Base-by-base conservation (phyloP, 2,888 invertebrate genomes). In the Dichetophora obliterata region DNA sequence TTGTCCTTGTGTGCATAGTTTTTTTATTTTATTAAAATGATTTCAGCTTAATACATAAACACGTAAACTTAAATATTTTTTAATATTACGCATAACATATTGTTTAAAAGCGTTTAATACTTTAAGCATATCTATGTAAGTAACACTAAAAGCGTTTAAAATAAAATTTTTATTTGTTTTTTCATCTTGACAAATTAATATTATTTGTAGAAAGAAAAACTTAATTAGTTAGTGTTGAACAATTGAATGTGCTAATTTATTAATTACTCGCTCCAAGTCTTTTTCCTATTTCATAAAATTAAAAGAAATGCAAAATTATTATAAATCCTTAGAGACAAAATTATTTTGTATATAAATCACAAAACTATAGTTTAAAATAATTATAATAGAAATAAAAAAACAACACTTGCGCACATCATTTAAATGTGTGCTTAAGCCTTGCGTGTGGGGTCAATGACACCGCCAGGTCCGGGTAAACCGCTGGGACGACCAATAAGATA, bases 391-490 rank as follows among this genome's bases (percentile, higher is more conserved):
- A 63, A 63, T n/a, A 66, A 66, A 4, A 63, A 27, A 34, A 61
- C 61, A 27, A 63, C 34, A 14, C 31, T 34, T 14, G 43, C 4
- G 43, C 4, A 43, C 43, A 24, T 31, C 61, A 61, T 61, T 24
- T 27, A 43, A 63, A 61, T 61, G 50, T 27, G 31, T 31, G 57
- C 68, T 85, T 85, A 85, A 75, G 75, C 82, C 79, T 82, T 84
- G 80, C 83, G 82, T 24, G 85, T 80, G 74, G 84, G 82, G 83
- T 88, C 88, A 80, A 96, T 91, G 77, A 98, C 94, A 19, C 98
- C 99, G 43, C 99, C 99, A 2, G 96, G 94, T 24, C 97, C 98
- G 5, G 99, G 98, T 75, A 99, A 91, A 6, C 93, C 92, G 5
- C 98, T 96, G 48, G 91, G 90, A 72, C 85, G 83, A n/a, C 92